Conservation (phyloP, 1,140 invertebrate species). For the Campoletis sonorensis region DNA sequence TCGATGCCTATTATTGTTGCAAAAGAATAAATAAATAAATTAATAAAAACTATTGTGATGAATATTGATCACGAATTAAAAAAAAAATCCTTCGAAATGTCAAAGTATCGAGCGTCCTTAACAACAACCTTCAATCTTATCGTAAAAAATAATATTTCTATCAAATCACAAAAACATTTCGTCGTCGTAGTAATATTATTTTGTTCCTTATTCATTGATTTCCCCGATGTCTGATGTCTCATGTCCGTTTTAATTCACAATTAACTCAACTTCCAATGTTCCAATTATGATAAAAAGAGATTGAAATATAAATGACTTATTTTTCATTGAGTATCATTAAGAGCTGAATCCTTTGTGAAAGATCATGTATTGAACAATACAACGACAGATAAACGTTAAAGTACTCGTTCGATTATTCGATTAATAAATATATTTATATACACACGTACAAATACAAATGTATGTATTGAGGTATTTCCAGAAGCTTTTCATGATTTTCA, state of each 20-base stretch:
- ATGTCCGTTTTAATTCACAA: not conserved
- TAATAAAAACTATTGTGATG: too few species aligned
- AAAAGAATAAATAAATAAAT: too few species aligned
- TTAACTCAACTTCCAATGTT: slow-evolving; percentile 6
- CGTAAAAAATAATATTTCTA: too few species aligned
- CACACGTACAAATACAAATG: not conserved
- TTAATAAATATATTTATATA: not conserved
- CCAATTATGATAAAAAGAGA: slow-evolving; percentile 5
- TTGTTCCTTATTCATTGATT: too few species aligned
- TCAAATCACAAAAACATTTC: too few species aligned
- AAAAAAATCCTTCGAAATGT: not conserved
- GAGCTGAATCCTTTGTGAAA: slow-evolving; percentile 47
- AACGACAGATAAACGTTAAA: slow-evolving; percentile 15
- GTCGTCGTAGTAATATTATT: too few species aligned
- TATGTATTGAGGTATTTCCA: not conserved
- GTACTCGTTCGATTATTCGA: slow-evolving; percentile 7
- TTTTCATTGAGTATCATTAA: not conserved
- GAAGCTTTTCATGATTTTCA: not conserved
- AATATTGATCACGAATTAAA: not conserved
- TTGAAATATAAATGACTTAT: not conserved
- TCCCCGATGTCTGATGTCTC: not conserved
- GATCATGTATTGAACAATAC: slow-evolving; percentile 40
- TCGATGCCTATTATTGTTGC: too few species aligned
- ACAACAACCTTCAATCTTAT: too few species aligned
- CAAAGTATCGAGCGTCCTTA: too few species aligned